Percentiles rank a stretch among this genome's conserved stretches.
phyloP scores from a whole-genome alignment of 2,797 vertebrate species.

The Novumbra hubbsi region DNA sequence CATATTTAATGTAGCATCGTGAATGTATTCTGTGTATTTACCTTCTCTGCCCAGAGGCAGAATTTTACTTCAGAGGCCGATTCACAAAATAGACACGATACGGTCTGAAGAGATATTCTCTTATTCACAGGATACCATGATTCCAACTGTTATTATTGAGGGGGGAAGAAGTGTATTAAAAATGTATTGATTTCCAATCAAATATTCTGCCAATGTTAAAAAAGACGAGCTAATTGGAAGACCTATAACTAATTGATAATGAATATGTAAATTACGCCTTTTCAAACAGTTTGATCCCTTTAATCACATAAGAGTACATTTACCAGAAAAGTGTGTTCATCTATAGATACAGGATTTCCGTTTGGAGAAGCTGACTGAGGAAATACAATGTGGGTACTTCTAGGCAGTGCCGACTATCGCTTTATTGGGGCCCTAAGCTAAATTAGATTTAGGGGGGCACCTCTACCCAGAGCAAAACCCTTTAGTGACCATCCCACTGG shows the following conservation, averaged over 20 bases:
- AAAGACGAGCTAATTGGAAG: constrained; percentile 59
- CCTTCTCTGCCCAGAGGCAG: constrained; percentile 1
- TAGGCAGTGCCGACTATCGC: no score
- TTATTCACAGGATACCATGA: constrained; percentile 43
- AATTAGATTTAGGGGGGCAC: no score
- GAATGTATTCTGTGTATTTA: constrained; percentile 14
- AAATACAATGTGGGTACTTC: constrained; percentile 23
- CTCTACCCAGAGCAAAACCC: no score
- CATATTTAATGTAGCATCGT: not conserved
- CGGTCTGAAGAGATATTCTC: constrained; percentile 29
- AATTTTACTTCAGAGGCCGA: constrained; percentile 22
- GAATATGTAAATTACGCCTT: constrained; percentile 51
- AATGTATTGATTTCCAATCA: constrained; percentile 59
- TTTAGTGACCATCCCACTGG: no score
- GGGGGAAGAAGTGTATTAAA: constrained; percentile 48
- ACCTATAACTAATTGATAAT: constrained; percentile 65
- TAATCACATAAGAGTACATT: constrained; percentile 27
- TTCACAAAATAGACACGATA: constrained; percentile 16
- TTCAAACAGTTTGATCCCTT: constrained; percentile 59
- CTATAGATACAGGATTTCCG: constrained; percentile 30
- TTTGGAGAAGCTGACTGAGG: constrained; percentile 29
- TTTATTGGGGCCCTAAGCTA: no score
- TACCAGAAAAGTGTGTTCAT: constrained; percentile 26
- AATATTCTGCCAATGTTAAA: constrained; percentile 63
- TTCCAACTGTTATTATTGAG: constrained; percentile 26